Base-by-base conservation (phyloP, 2,888 invertebrate genomes). In the Latrodectus elegans region DNA sequence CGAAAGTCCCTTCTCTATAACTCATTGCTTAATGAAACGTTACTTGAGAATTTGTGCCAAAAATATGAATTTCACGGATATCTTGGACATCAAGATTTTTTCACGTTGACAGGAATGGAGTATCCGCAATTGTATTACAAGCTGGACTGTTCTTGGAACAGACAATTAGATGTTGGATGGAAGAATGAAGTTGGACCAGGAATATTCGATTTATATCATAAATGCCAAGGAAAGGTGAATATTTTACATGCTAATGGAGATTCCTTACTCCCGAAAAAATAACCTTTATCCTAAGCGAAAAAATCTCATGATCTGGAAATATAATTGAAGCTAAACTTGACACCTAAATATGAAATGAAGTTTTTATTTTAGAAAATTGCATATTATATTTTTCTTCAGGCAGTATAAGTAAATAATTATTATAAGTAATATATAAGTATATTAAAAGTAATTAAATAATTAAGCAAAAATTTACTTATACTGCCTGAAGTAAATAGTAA, bases 81-180 rank as follows among this genome's bases (percentile, higher is more conserved):
- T 91, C 93, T 96, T 53, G 96, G 96, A 0, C 96, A 96, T 92
- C 96, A 96, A 92, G 96, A 96, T 92, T 95, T 95, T 92, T 96
- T 95, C 91, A 95, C 95, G 0, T 92, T 96, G 65, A 91, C 96
- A 17, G 95, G 94, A 8, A 94, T 94, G 90, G 95, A 96, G 91
- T 93, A 95, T 90, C 95, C 95, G 9, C 94, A 95, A 89, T 92
- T 96, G 75, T 95, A 96, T 90, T 94, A 95, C 91, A 94, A 94
- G 15, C 92, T 96, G 68, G 95, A 95, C 88, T 96, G 96, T 91
- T 94, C 94, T 6, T 96, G 96, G 95, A 96, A 96, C 92, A 93
- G 95, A 77, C 96, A 96, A 91, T 92, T 96, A 84, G 96, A 96
- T 91, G 94, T 94, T 0, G 96, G 96, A 95, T 96, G 96, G 96